A percentile compares a stretch with the other conserved stretches of the same genome.
phyloP scores from a whole-genome alignment of 2,888 invertebrate species.

The Drosophila mercatorum region DNA sequence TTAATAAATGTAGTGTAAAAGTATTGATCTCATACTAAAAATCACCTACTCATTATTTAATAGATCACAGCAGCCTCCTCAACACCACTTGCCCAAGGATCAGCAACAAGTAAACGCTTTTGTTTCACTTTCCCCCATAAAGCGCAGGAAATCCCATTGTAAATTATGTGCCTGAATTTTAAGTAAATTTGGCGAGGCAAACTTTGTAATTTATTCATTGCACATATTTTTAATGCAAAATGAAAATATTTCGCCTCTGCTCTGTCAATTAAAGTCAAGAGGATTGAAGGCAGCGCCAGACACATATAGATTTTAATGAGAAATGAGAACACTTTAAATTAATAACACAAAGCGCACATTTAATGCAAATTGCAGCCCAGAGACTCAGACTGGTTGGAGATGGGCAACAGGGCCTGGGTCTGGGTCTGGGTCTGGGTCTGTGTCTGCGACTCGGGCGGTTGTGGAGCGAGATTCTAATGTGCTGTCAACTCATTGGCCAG shows the following conservation, averaged over 20 bases:
- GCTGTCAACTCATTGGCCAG: conserved; percentile 71
- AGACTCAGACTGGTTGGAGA: conserved; percentile 43
- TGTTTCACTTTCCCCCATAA: too few species aligned
- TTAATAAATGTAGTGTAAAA: too few species aligned
- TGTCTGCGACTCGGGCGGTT: not conserved
- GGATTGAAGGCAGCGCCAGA: conserved; percentile 10
- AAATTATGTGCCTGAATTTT: not conserved
- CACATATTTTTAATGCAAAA: conserved; percentile 34
- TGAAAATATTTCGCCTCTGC: conserved; percentile 12
- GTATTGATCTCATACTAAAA: too few species aligned
- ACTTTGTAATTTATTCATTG: conserved; percentile 43
- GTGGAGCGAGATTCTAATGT: conserved; percentile 17
- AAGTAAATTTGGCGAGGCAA: conserved; percentile 20
- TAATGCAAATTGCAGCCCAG: conserved; percentile 76
- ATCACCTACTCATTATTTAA: not conserved
- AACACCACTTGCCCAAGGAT: not conserved
- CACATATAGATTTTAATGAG: conserved; percentile 65
- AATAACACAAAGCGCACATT: conserved; percentile 78
- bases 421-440: conserved; percentile 2
- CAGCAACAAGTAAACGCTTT: not conserved
- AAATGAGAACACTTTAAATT: conserved; percentile 74
- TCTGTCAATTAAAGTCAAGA: conserved; percentile 22
- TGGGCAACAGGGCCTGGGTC: not conserved
- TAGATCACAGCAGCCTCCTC: not conserved
- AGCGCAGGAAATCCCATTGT: not conserved